Evolutionary conservation across 1,140 invertebrate genomes (phyloP).

Genomic region (Chlorops oryzae): DNA sequence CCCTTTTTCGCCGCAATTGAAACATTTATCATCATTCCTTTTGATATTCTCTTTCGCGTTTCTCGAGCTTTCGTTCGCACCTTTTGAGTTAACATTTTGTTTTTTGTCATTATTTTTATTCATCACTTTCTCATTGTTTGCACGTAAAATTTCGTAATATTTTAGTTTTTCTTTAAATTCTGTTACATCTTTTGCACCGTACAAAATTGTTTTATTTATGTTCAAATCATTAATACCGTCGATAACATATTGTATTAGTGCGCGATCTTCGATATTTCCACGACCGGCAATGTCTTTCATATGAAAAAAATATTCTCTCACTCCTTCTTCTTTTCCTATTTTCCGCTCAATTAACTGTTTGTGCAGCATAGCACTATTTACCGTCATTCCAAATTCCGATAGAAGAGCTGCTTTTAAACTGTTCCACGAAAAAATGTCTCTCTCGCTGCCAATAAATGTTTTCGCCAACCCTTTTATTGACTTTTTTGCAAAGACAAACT

Average conservation of each 20-base stretch:
- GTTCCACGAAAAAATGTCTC: not conserved
- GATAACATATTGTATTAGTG: conserved; percentile 5
- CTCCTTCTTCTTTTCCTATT: conserved; percentile 7
- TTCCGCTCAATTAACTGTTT: conserved; percentile 5
- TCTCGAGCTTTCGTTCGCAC: too few relatives aligned
- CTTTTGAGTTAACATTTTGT: not conserved
- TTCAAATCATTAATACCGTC: conserved; percentile 3
- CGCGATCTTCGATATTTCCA: conserved; percentile 1
- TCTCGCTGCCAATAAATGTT: not conserved
- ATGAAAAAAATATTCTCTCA: conserved; percentile 13
- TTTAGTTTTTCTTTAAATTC: conserved; percentile 10
- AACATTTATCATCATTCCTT: too few relatives aligned
- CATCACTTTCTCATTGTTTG: not conserved
- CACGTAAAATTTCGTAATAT: conserved; percentile 5
- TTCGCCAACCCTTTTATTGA: conserved; percentile 5
- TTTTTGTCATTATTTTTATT: not conserved
- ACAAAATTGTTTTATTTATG: conserved; percentile 11
- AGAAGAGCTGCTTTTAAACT: conserved; percentile 1
- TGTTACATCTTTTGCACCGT: conserved; percentile 10
- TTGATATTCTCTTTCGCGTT: too few relatives aligned
- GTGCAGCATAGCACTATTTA: conserved; percentile 12
- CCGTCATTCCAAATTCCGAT: too few relatives aligned
- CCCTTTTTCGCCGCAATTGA: too few relatives aligned
- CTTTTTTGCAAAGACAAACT: conserved; percentile 5
- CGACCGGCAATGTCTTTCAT: conserved; percentile 8